A percentile compares a stretch with the other conserved stretches of the same genome.
Conservation (phyloP, 2,888 invertebrate species). For the Diarsia mendica region DNA sequence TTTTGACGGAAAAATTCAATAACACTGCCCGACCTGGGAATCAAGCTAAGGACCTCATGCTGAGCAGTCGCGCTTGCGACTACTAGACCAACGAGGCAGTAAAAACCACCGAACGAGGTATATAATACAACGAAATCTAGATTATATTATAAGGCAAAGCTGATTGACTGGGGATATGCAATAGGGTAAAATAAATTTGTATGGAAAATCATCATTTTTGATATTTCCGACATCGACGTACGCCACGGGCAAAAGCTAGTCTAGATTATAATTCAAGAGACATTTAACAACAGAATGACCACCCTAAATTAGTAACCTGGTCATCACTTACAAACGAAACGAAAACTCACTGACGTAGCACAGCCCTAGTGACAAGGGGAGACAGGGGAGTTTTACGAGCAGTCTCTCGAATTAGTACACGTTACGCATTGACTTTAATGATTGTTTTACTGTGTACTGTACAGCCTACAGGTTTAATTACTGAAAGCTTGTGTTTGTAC, state of each 20-base stretch:
- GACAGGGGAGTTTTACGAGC: conserved; percentile 50
- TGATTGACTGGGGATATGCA: no score
- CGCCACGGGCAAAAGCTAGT: no score
- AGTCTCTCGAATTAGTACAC: conserved; percentile 56
- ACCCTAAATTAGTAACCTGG: background rate
- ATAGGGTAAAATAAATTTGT: no score
- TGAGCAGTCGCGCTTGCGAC: no score
- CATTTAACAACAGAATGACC: background rate
- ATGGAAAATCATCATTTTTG: no score
- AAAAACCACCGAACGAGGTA: no score
- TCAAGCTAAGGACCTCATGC: no score
- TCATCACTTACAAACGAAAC: background rate
- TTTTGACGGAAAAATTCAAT: no score
- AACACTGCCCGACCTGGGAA: no score
- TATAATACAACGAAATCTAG: background rate
- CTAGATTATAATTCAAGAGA: conserved; percentile 6
- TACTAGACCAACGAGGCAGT: no score
- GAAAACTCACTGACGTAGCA: background rate
- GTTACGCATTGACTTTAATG: conserved; percentile 52
- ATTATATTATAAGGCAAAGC: background rate
- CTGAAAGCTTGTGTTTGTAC: background rate
- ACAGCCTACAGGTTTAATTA: conserved; percentile 34
- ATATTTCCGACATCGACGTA: no score
- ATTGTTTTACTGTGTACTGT: conserved; percentile 34
- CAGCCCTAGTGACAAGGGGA: conserved; percentile 20